Base-by-base conservation (phyloP, 2,113 vertebrate genomes). In the Gobiocypris rarus region DNA sequence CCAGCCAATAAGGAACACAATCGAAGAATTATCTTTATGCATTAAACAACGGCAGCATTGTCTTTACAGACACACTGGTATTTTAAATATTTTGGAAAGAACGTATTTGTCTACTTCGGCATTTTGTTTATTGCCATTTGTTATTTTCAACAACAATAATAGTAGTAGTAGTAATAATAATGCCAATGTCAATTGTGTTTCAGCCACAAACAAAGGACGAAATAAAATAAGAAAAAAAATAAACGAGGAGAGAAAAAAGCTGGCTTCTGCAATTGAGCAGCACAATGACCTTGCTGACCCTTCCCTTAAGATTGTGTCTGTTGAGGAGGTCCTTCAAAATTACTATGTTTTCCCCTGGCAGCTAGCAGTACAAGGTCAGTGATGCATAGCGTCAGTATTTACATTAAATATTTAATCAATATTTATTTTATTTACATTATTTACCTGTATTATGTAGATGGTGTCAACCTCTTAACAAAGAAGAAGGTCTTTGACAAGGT, bases 401-500 rank as follows among this genome's bases (percentile, higher is more conserved):
- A 34, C 63, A 34, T 34, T 67, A 38, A 67, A 4, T 31, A 3
- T 19, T 19, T 34, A 17, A 15, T 34, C 63, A 67, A 31, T 34
- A 9, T 38, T 2, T 52, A 13, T 31, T 45, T 15, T n/a, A 48
- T 54, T 76, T 31, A 28, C 26, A 9, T 15, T 8, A 26, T 26
- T 14, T 54, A 31, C 19, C 45, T 76, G 22, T 76, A 31, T 50
- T 24, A 8, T 54, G 45, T 26, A 76, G 48, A 76, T 76, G 74
- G 22, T 52, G 52, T 76, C 26, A 54, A 54, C 48, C 52, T 76
- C 74, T 54, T 76, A 45, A 76, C 74, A 76, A 76, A 75, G 41
- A 75, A 75, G 5, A 75, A 76, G 14, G 8, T 76, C 24, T 76
- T 76, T 48, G 74, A 76, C n/a, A 76, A 76, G 45, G 48, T 54